phyloP scores from a whole-genome alignment of 1,140 invertebrate species.

The Plectrocnemia conspersa region DNA sequence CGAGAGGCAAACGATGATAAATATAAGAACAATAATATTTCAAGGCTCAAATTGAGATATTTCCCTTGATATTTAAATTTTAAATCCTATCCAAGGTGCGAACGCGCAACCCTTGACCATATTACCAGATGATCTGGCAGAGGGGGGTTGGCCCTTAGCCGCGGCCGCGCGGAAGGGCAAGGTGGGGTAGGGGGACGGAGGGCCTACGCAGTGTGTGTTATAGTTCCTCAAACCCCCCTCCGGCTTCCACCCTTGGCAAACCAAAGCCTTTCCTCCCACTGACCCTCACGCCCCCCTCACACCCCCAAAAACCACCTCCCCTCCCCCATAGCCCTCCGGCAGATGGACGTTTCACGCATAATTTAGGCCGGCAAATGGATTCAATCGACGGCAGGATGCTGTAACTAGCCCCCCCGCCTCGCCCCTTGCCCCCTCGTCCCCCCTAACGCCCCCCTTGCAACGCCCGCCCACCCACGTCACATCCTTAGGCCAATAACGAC shows the following conservation, averaged over 20 bases:
- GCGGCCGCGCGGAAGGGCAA: slow-evolving; percentile 6
- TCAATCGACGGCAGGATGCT: slow-evolving; percentile 34
- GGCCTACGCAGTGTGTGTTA: slow-evolving; percentile 19
- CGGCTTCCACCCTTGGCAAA: not conserved
- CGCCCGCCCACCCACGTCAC: slow-evolving; percentile 9
- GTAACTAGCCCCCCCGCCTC: slow-evolving; percentile 30
- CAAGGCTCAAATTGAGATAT: no score
- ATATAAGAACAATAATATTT: no score
- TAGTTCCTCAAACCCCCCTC: slow-evolving; percentile 17
- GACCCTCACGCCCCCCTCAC: not conserved
- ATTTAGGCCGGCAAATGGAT: slow-evolving; percentile 36
- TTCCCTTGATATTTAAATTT: no score
- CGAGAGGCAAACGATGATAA: no score
- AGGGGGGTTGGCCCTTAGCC: slow-evolving; percentile 20
- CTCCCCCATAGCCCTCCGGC: slow-evolving; percentile 12
- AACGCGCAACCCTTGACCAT: slow-evolving; percentile 8
- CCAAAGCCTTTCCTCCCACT: not conserved
- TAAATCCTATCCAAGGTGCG: no score
- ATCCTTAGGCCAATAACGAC: slow-evolving; percentile 16
- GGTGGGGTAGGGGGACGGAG: not conserved
- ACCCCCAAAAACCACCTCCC: not conserved
- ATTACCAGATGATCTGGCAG: slow-evolving; percentile 23
- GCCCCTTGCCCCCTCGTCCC: not conserved
- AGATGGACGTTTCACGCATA: slow-evolving; percentile 37
- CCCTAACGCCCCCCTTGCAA: not conserved